A percentile compares a stretch with the other conserved stretches of the same genome.
phyloP scores from a whole-genome alignment of 1,140 invertebrate genomes.

The Polypedilum vanderplanki region DNA sequence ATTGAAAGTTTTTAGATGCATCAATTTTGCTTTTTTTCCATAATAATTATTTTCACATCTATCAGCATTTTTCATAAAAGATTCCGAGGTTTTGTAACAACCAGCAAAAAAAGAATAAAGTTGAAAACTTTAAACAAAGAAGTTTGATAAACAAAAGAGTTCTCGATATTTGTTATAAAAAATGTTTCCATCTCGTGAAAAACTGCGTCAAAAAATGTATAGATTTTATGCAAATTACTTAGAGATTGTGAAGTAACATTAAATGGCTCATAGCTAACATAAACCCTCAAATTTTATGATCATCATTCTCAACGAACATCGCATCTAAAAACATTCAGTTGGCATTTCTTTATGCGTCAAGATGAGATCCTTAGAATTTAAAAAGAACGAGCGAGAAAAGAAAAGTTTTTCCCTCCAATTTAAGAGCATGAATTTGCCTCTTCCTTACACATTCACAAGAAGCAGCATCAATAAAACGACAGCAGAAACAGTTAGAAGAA shows the following conservation, averaged over 20 bases:
- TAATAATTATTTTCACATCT: no score
- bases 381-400: no score
- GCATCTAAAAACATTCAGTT: neutral
- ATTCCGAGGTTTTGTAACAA: no score
- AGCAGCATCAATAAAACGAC: neutral
- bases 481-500: neutral
- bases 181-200: neutral
- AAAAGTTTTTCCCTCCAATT: neutral
- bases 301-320: neutral
- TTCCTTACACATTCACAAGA: neutral
- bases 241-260: neutral
- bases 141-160: neutral
- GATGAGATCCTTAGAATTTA: neutral
- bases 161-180: no score
- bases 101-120: no score
- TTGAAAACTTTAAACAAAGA: no score
- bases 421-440: neutral
- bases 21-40: no score
- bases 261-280: constrained; percentile 1
- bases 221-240: neutral
- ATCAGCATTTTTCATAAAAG: no score
- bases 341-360: neutral
- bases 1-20: no score
- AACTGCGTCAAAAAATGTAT: neutral
- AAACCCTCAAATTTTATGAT: neutral